Conservation (phyloP, 2,113 vertebrate species). For the Pitta sordida region DNA sequence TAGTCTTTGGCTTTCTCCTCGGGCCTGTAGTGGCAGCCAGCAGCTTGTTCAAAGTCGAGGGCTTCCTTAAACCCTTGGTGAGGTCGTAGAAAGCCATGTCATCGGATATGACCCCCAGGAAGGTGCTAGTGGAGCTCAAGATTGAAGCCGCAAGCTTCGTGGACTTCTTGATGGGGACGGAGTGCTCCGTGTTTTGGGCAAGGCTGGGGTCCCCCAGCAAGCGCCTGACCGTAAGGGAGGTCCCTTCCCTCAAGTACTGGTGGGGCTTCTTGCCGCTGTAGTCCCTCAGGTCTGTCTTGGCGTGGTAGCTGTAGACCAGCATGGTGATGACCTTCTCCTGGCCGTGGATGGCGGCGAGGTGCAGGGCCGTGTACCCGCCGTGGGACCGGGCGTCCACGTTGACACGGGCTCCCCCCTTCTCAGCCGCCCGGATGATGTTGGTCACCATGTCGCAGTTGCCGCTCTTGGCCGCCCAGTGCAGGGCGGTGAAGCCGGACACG, state of each 20-base stretch:
- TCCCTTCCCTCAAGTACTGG: constrained; percentile 81
- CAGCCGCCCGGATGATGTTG: constrained; percentile 76
- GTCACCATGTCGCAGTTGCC: constrained; percentile 83
- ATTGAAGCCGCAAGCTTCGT: constrained; percentile 77
- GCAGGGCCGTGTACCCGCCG: constrained; percentile 88
- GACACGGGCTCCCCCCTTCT: constrained; percentile 50
- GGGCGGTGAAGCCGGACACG: constrained; percentile 88
- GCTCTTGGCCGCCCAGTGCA: constrained; percentile 93
- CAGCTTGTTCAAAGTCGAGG: constrained; percentile 81
- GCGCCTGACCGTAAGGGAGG: constrained; percentile 63
- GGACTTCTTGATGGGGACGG: constrained; percentile 44
- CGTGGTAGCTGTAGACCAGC: constrained; percentile 78
- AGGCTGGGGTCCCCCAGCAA: constrained; percentile 78
- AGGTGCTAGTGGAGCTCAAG: constrained; percentile 75
- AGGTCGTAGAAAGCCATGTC: constrained; percentile 78
- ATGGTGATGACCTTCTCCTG: constrained; percentile 75
- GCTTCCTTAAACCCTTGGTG: constrained; percentile 77
- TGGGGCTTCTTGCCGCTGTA: constrained; percentile 87
- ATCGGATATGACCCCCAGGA: constrained; percentile 78
- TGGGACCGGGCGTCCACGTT: constrained; percentile 82
- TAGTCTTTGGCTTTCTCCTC: constrained; percentile 81
- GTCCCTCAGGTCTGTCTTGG: constrained; percentile 79
- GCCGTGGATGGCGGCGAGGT: constrained; percentile 87
- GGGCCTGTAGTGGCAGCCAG: constrained; percentile 73
- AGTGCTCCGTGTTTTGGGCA: background rate